Evolutionary conservation across 2,797 vertebrate genomes (phyloP).

Genomic region (Lutjanus argentimaculatus): DNA sequence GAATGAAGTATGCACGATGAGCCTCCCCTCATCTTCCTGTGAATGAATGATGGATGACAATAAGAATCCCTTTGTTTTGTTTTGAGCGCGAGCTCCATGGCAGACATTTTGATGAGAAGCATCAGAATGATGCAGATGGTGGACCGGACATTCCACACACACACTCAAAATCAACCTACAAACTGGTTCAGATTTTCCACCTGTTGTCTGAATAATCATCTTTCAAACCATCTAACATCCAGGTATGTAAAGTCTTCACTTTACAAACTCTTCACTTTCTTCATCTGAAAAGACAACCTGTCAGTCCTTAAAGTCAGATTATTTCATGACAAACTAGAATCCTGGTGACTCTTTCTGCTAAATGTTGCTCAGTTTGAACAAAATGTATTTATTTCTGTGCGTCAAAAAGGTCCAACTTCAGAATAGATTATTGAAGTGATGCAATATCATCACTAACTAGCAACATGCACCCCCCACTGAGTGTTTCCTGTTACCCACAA

Average conservation of each 20-base stretch:
- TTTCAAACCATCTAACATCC: background rate
- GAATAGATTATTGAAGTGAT: slow-evolving; percentile 7
- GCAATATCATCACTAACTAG: background rate
- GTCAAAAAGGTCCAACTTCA: background rate
- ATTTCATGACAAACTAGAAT: background rate
- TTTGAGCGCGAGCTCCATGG: background rate
- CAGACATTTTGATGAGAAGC: background rate
- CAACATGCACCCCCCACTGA: background rate
- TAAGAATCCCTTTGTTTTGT: background rate
- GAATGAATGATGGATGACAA: background rate
- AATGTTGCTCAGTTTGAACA: background rate
- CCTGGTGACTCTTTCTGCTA: background rate
- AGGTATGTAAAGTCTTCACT: slow-evolving; percentile 2
- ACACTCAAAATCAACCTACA: no score
- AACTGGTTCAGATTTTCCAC: background rate
- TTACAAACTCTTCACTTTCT: no score
- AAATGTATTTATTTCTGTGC: background rate
- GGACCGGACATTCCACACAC: background rate
- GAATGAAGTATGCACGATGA: no score
- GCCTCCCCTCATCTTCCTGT: no score
- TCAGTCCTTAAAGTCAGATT: no score
- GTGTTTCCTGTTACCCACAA: background rate
- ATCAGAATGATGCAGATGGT: background rate
- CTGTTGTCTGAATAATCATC: background rate
- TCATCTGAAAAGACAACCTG: background rate